Evolutionary conservation across 2,797 vertebrate species (phyloP), one percentile per base, ranked within the genome.

Genomic region (Myotis daubentonii): DNA sequence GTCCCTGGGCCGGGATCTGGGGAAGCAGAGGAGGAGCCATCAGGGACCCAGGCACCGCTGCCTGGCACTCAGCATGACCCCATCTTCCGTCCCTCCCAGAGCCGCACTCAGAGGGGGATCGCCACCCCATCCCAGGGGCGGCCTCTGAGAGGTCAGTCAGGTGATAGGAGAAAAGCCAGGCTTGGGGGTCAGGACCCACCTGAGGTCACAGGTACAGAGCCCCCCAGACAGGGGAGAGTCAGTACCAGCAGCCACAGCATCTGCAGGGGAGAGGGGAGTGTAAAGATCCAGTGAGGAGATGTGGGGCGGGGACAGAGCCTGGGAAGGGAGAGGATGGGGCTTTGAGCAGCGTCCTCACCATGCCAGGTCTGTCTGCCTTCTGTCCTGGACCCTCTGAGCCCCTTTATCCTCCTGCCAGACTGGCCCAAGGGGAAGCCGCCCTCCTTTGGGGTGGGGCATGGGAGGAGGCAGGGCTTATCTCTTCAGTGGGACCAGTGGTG

Each of bases 171-270:
- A 60, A 23, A 60, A 25, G 28, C 12, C n/a, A 62, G 53, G 5
- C 16, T 25, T 17, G 30, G 20, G 20, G 6, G 33, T 22, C 8
- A 2, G 15, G 15, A 86, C 90, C 74, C 51, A 65, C 87, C 87
- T 0, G 55, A 33, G 78, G 65, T 78, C 70, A 51, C 0, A 0
- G 72, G 74, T 6, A 3, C 0, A 0, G 86, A 51, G n/a, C 3
- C 22, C 79, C 71, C 89, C 76, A 93, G 76, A 23, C 49, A 30
- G 60, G 66, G 72, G 44, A 78, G 55, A 13, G 8, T 15, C 30
- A 95, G 65, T 11, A 90, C 3, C 41, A 94, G 75, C 38, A 88
- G 22, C 92, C 88, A 88, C 82, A 62, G 68, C 75, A 93, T 91
- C 41, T 66, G 30, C 2, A 38, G n/a, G 44, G 4, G 10, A 6